Evolutionary conservation across 2,888 invertebrate species (phyloP).

Genomic region (Altica lythri): DNA sequence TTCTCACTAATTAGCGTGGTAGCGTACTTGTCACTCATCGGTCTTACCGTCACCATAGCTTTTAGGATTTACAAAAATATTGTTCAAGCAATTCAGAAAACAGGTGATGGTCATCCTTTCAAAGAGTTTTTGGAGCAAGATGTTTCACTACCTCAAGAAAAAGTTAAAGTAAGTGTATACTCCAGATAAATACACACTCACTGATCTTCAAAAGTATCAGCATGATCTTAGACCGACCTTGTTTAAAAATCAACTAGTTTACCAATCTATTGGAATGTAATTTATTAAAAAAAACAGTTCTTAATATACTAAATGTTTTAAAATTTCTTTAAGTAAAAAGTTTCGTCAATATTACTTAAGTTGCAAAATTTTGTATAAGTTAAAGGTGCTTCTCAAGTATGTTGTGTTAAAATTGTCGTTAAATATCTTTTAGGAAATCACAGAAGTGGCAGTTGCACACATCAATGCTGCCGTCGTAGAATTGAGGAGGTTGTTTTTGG

Average conservation of each 20-base stretch:
- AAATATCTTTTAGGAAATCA: slow-evolving; percentile 18
- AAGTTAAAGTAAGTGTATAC: slow-evolving; percentile 66
- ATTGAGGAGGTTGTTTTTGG: slow-evolving; percentile 90
- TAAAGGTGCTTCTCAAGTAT: no score
- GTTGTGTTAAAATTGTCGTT: no score
- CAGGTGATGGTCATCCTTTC: slow-evolving; percentile 96
- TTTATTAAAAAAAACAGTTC: no score
- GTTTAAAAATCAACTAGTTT: no score
- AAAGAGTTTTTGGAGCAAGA: slow-evolving; percentile 89
- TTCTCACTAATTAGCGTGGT: slow-evolving; percentile 95
- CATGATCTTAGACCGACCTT: no score
- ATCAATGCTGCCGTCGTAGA: slow-evolving; percentile 81
- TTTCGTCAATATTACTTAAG: no score
- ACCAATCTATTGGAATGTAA: no score
- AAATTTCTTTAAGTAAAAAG: no score
- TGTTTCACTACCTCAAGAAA: slow-evolving; percentile 86
- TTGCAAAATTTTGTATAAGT: no score
- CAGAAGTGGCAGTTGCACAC: slow-evolving; percentile 79
- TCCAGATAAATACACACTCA: no score
- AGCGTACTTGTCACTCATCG: slow-evolving; percentile 87
- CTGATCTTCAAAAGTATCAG: no score
- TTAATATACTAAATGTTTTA: no score
- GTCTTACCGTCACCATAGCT: slow-evolving; percentile 84
- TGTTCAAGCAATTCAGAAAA: slow-evolving; percentile 94
- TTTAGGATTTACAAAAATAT: slow-evolving; percentile 97